Evolutionary conservation across 2,113 vertebrate genomes (phyloP), one percentile per base, ranked within the genome.

Genomic region (Chaenocephalus aceratus): DNA sequence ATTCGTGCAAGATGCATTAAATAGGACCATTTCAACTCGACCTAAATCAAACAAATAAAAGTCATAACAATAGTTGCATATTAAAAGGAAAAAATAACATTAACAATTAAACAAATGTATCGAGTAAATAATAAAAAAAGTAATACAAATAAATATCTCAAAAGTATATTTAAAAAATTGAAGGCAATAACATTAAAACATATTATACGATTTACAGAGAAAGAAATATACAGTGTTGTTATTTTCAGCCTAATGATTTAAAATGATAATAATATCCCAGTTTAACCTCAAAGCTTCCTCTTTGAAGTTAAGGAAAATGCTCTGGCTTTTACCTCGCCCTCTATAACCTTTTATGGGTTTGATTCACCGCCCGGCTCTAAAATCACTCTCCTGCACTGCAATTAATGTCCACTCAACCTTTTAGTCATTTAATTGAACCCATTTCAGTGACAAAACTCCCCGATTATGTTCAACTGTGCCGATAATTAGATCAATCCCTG

Each of bases 351-450:
- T 93, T 88, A 94, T 90, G 59, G 80, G 64, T 62, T 48, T 72
- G 80, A 92, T 86, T 90, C 87, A 83, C 74, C 30, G 67, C 75
- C 72, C 62, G 45, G 60, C 65, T 77, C 70, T 52, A 70, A 71
- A 83, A 84, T 91, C 80, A 34, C 77, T 91, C 66, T 90, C 74
- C 87, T 75, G 70, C 45, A 80, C 83, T 46, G 77, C 90, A 92
- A 88, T 93, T 92, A 91, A 90, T 82, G 75, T 87, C 87, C 89
- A 82, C 88, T 91, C 88, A 89, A 90, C 88, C 89, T 86, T 88
- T 89, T 65, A 85, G 87, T 84, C 72, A 79, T 93, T 90, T 91
- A 91, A 93, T 88, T 87, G 82, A 84, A 91, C 79, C 87, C 81
- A 87, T 91, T 90, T 87, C 64, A 63, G 75, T 87, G 89, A 81